Evolutionary conservation across 2,797 vertebrate species (phyloP), one percentile per base, ranked within the genome.

Genomic region (Gymnoscopelus microlampas): DNA sequence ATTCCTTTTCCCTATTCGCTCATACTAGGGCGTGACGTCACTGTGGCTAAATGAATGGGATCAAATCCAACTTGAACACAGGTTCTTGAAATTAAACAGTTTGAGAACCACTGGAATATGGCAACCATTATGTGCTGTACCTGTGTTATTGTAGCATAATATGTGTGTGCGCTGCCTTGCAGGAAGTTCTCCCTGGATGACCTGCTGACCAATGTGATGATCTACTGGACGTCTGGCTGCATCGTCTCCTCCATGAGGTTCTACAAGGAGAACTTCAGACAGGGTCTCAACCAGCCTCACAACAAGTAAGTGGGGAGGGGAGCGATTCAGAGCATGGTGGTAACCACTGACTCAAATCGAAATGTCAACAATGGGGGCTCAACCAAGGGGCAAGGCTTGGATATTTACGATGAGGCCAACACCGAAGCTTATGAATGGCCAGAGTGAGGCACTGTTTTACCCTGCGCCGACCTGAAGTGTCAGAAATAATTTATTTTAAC

Each of bases 151-250:
- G 39, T 44, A 44, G 9, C 39, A 44, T 8, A 6, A 8, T 44
- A 7, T 44, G 14, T 57, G 14, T 66, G 49, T 71, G n/a, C 14
- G 9, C 23, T 74, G 12, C 55, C 19, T 74, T 65, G 44, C 71
- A 97, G 96, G 83, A 97, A 96, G 85, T 97, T 94, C 85, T 89
- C 94, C 23, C 89, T 97, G 67, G 95, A 96, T 44, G 95, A 97
- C 49, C 93, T 97, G 54, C 88, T 97, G 82, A 97, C 95, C 23
- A 96, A 96, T 0, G 88, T 97, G 74, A 97, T 97, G 96, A 97
- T 97, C 88, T 97, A 97, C 54, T 97, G 96, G 96, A 92, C 91
- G 2, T 93, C 95, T 0, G 89, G 94, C 12, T 95, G 94, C 83
- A 96, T 96, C 55, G 86, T 93, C 47, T 81, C 96, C 10, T 97